These are phyloP conservation scores for Acomys russatus DNA, from an alignment of 2,797 vertebrate species.

Conservation along the genomic window DNA sequence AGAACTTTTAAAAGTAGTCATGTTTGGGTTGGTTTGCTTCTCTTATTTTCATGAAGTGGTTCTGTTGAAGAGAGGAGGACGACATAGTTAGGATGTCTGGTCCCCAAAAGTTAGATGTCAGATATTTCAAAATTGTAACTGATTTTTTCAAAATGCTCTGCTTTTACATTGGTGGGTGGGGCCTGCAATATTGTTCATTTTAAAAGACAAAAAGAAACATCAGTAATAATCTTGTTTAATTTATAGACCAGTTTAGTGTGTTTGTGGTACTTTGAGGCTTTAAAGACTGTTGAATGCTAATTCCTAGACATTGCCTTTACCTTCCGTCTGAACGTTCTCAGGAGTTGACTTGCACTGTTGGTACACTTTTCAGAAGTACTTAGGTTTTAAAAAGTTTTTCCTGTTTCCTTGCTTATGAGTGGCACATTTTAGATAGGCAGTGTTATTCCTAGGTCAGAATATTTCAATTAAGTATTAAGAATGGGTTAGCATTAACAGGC, in stretches of 20 bases:
- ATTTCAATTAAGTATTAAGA: constrained; percentile 85
- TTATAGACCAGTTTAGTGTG: not conserved
- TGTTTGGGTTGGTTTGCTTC: not conserved
- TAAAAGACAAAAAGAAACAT: not conserved
- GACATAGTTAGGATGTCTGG: constrained; percentile 12
- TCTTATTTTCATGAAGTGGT: constrained; percentile 65
- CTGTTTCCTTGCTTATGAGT: constrained; percentile 66
- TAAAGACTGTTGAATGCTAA: constrained; percentile 62
- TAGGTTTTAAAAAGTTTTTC: constrained; percentile 69
- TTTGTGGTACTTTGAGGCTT: not conserved
- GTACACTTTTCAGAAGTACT: constrained; percentile 67
- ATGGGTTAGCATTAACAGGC: constrained; percentile 76
- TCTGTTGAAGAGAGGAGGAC: constrained; percentile 71
- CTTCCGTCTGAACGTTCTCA: constrained; percentile 66
- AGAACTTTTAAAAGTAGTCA: constrained; percentile 69
- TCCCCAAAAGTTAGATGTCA: constrained; percentile 67
- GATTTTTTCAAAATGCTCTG: constrained; percentile 70
- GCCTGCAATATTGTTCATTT: constrained; percentile 66
- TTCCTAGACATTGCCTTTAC: constrained; percentile 76
- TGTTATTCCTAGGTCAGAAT: constrained; percentile 79
- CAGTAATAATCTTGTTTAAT: not conserved
- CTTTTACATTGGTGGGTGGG: constrained; percentile 88
- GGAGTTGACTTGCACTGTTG: constrained; percentile 70
- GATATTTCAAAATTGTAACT: constrained; percentile 69
- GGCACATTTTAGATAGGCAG: constrained; percentile 62